Conservation (phyloP, 2,888 invertebrate species). For the Sinhomidia bicolor region DNA sequence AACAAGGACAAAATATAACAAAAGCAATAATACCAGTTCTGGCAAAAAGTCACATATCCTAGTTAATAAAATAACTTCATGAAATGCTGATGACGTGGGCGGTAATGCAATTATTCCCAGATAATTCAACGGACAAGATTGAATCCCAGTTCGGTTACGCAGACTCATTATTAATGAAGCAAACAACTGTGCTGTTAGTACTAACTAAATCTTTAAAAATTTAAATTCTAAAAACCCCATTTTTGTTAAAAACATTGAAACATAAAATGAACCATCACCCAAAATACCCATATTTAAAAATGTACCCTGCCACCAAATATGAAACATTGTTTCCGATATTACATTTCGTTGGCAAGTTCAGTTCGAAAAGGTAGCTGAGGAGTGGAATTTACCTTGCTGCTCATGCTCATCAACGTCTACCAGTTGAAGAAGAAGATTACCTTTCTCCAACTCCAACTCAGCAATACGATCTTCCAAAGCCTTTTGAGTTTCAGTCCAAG, state of each 20-base stretch:
- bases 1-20: no score
- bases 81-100: background rate
- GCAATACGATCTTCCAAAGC: constrained; percentile 84
- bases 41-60: no score
- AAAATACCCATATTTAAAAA: background rate
- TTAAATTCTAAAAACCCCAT: no score
- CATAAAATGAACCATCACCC: constrained; percentile 21
- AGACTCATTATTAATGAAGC: no score
- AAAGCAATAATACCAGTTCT: no score
- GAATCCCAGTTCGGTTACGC: no score
- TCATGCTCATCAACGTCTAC: constrained; percentile 86
- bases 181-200: no score
- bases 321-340: background rate
- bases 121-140: no score
- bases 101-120: background rate
- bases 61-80: background rate
- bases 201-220: no score
- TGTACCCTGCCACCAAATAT: constrained; percentile 26
- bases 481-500: constrained; percentile 68
- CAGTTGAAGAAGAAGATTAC: constrained; percentile 92
- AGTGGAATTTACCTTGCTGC: constrained; percentile 84
- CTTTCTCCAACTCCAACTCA: constrained; percentile 94
- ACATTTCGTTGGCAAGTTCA: constrained; percentile 9
- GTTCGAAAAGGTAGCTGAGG: constrained; percentile 65
- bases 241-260: background rate